Evolutionary conservation across 2,113 vertebrate genomes (phyloP).

Genomic region (Gasterosteus nipponicus): DNA sequence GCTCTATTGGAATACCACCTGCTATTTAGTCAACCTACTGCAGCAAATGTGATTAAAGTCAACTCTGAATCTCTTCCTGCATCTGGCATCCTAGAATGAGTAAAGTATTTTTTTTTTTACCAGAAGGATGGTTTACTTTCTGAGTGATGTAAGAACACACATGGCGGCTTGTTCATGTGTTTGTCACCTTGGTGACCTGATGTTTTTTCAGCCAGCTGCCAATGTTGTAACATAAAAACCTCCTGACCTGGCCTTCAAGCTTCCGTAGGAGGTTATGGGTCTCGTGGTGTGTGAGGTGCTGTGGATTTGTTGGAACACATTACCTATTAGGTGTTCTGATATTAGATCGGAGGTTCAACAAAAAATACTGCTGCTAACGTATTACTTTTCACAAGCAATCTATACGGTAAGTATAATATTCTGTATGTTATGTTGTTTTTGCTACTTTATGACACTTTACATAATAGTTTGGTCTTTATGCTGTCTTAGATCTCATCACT

Average conservation of each 20-base stretch:
- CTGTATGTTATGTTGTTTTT: neutral
- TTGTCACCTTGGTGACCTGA: constrained; percentile 17
- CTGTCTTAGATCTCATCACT: neutral
- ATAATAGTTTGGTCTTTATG: constrained; percentile 1
- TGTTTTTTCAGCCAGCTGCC: constrained; percentile 24
- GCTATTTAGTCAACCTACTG: constrained; percentile 23
- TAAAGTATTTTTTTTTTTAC: neutral
- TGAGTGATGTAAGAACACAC: neutral
- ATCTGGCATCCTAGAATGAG: constrained; percentile 21
- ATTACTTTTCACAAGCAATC: neutral
- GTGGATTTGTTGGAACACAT: constrained; percentile 15
- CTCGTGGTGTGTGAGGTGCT: constrained; percentile 4
- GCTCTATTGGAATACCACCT: constrained; percentile 39
- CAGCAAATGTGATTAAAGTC: constrained; percentile 30
- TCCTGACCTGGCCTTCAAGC: constrained; percentile 17
- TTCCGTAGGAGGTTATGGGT: constrained; percentile 9
- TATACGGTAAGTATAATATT: neutral
- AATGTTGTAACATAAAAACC: constrained; percentile 8
- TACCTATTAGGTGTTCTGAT: neutral
- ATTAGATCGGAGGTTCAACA: neutral
- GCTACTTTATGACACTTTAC: neutral
- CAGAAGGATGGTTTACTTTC: neutral
- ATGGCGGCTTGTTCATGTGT: neutral
- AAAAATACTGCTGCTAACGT: constrained; percentile 1
- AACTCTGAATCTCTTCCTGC: constrained; percentile 5